Evolutionary conservation across 2,888 invertebrate species (phyloP).

Genomic region (Epistrophe eligans): DNA sequence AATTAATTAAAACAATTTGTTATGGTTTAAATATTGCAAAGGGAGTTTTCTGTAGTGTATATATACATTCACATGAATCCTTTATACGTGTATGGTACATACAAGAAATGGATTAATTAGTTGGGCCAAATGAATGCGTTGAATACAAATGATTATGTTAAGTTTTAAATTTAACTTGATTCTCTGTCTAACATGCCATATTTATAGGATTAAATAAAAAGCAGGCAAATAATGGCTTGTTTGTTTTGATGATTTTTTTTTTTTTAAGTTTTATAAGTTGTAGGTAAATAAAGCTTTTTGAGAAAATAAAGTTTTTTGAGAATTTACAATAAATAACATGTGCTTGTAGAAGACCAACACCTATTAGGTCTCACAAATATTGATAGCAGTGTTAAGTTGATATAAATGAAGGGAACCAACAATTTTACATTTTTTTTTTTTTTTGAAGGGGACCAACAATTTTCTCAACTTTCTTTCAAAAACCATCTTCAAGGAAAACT

Average conservation of each 20-base stretch:
- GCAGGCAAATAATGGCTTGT: no score
- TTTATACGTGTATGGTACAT: no score
- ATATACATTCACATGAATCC: neutral
- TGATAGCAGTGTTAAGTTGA: no score
- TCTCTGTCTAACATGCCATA: neutral
- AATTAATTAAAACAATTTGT: constrained; percentile 18
- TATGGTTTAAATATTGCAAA: neutral
- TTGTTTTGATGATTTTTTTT: neutral
- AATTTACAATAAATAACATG: no score
- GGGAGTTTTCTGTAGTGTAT: neutral
- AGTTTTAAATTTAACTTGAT: neutral
- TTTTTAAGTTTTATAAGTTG: neutral
- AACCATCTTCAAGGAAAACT: no score
- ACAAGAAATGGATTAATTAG: neutral
- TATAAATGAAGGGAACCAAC: no score
- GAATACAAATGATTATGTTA: neutral
- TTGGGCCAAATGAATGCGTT: neutral
- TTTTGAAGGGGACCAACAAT: no score
- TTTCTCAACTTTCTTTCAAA: no score
- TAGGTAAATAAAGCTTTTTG: neutral
- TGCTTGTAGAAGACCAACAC: no score
- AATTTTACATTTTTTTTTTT: no score
- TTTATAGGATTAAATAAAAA: neutral
- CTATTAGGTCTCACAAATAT: no score
- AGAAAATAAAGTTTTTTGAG: no score